These are phyloP conservation scores for Mormyrus iriodes DNA, from an alignment of 2,113 vertebrate genomes.

Conservation along the genomic window DNA sequence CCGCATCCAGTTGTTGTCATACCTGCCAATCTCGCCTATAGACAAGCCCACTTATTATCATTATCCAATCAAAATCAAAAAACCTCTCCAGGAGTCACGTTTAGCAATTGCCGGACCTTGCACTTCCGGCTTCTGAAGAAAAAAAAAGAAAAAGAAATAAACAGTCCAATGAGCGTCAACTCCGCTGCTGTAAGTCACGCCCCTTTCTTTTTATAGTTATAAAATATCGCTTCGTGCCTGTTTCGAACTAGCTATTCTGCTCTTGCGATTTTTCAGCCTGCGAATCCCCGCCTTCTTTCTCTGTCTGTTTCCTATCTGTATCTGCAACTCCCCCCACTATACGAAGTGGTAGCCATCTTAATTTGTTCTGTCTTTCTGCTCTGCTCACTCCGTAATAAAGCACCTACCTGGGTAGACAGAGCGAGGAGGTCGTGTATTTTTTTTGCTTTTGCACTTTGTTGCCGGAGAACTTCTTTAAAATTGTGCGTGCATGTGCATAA, in stretches of 20 bases:
- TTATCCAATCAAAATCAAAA: neutral
- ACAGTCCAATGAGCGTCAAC: neutral
- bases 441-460: neutral
- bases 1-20: neutral
- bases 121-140: neutral
- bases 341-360: constrained; percentile 28
- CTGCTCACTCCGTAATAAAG: neutral
- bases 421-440: neutral
- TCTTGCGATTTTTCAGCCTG: neutral
- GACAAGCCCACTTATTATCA: neutral
- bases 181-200: neutral
- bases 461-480: neutral
- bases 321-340: constrained; percentile 15
- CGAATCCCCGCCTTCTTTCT: constrained; percentile 16
- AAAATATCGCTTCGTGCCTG: neutral
- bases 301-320: constrained; percentile 20
- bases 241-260: constrained; percentile 1
- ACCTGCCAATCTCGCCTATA: neutral
- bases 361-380: constrained; percentile 9
- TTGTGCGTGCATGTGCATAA: neutral
- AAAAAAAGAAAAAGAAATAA: neutral
- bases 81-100: neutral
- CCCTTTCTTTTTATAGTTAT: constrained; percentile 15
- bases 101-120: neutral
- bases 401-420: neutral